Percentiles rank a stretch among this genome's conserved stretches.
These are phyloP conservation scores for Drosophila imparisetae DNA, from an alignment of 2,888 invertebrate genomes.

Conservation along the genomic window DNA sequence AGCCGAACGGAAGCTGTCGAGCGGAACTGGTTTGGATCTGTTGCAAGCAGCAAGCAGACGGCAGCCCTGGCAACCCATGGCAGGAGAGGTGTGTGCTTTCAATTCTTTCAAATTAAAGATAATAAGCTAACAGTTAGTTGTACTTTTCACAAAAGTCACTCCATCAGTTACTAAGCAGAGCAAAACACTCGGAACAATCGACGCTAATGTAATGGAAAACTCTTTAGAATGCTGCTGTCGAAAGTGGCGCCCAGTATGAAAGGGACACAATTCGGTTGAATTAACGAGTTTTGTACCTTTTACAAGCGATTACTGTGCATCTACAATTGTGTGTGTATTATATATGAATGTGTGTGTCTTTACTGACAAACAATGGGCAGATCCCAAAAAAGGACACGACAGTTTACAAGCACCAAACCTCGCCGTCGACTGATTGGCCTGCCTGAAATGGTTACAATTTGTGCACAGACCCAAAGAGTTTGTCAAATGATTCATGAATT, in stretches of 20 bases:
- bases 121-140: conserved; percentile 24
- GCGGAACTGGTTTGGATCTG: conserved; percentile 73
- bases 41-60: conserved; percentile 40
- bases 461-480: conserved; percentile 63
- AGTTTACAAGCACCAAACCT: conserved; percentile 28
- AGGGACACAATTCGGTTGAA: conserved; percentile 40
- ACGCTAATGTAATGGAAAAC: conserved; percentile 62
- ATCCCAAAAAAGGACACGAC: conserved; percentile 9
- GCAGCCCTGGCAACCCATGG: conserved; percentile 9
- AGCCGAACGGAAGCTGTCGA: conserved; percentile 80
- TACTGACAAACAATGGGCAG: conserved; percentile 37
- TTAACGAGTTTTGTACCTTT: conserved; percentile 68
- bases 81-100: conserved; percentile 31
- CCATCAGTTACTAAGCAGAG: conserved; percentile 41
- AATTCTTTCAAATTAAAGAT: conserved; percentile 35
- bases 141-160: conserved; percentile 30
- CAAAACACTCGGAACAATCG: conserved; percentile 44
- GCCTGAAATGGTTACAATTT: conserved; percentile 52
- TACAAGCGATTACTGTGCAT: conserved; percentile 72
- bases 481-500: conserved; percentile 79
- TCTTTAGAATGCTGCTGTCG: conserved; percentile 44
- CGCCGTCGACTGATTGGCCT: conserved; percentile 61
- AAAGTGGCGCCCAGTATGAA: conserved; percentile 30
- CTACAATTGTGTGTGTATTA: conserved; percentile 33
- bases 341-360: conserved; percentile 20